Base-by-base conservation (phyloP, 2,797 vertebrate species). In the Enteromius fasciolatus region DNA sequence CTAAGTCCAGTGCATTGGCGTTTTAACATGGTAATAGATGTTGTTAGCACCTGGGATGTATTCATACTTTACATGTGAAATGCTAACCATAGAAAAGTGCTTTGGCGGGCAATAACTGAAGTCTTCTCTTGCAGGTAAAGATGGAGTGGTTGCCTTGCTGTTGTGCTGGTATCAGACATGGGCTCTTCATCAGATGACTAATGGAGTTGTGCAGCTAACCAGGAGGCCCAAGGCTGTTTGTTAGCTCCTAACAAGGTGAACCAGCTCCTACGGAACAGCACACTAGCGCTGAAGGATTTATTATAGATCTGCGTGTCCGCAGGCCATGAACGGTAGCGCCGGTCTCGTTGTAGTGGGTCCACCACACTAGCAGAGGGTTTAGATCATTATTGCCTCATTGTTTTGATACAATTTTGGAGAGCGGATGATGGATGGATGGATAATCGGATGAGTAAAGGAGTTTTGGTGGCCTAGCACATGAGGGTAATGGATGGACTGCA, bases 231-330 rank as follows among this genome's bases (percentile, higher is more conserved):
- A 80, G 85, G 89, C 85, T 86, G 86, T 90, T 90, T 87, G 89
- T 90, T 90, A 88, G 88, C 89, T 85, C 79, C 83, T 90, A 90
- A 90, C 88, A 90, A 90, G 89, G 84, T 86, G 83, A 87, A 85
- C 81, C 73, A 83, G 86, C 87, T 87, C 63, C 85, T 78, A 83
- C 68, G 69, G 84, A 87, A 86, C 80, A 79, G 84, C 87, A 81
- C 84, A 86, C 87, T 83, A 81, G 83, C 78, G 78, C 69, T 63
- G 80, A 81, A 70, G 86, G 84, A 86, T 87, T 88, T 87, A 89
- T 88, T 88, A 87, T 76, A 52, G 83, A 87, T 84, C 79, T 64
- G 80, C 39, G 76, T 84, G 81, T 87, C 85, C 78, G 83, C 81
- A 64, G 84, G 81, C 81, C 81, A 86, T 83, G 81, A 75, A 75